Base-by-base conservation (phyloP, 2,888 invertebrate genomes). In the Eledone cirrhosa region DNA sequence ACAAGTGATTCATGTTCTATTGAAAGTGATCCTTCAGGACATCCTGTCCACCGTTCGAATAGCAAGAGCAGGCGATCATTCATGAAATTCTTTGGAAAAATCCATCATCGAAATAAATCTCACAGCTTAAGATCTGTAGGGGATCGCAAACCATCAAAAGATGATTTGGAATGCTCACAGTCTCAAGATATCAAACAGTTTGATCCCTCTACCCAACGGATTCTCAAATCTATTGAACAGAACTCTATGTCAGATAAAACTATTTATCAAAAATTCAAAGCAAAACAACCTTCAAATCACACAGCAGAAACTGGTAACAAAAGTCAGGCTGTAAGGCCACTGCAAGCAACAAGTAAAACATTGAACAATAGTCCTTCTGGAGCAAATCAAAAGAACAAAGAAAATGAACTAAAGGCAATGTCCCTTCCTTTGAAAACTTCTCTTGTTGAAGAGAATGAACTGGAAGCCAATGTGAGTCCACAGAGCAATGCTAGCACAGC, bases 251-350 rank as follows among this genome's bases (percentile, higher is more conserved):
- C 83, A 22, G 87, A 88, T 22, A 85, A 85, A 79, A 85, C 86
- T 67, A 83, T 88, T 41, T 88, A 89, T 81, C 86, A 86, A 14
- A 85, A 85, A 41, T 88, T 88, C 81, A 89, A 88, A 80, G 88
- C 88, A 41, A 86, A 82, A 74, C 86, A 86, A 78, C 84, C 84
- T 14, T 85, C 87, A 14, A 84, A 81, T 67, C 82, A 82, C 27
- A 79, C 80, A 77, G 79, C 80, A 72, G 83, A 84, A 69, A 77
- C 41, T 65, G 81, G 78, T 11, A 48, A 80, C 41, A 84, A 83
- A 65, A 80, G 82, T 33, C 82, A 83, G 47, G 82, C 82, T 8
- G 75, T 83, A n/a, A n/a, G 74, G 24, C 79, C 79, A 65, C 24
- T 79, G 16, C 79, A 77, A 48, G 53, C 74, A 33, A 59, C 76